Conservation (phyloP, 2,888 invertebrate species). For the Drosophila lacicola region DNA sequence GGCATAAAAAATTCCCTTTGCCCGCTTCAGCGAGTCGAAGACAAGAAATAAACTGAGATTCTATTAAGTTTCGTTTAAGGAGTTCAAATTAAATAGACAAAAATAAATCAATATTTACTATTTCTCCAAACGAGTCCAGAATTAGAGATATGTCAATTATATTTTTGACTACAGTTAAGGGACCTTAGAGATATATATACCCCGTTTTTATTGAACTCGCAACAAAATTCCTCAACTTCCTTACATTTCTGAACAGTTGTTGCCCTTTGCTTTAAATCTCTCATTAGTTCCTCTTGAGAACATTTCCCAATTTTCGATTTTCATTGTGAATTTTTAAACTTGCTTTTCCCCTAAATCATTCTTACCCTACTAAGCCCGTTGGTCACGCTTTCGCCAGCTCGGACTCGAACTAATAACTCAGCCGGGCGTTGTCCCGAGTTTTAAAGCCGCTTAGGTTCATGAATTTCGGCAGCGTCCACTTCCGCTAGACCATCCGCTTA, state of each 20-base stretch:
- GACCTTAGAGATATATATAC: no score
- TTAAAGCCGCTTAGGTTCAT: conserved; percentile 70
- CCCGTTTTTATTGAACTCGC: no score
- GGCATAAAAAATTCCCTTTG: conserved; percentile 10
- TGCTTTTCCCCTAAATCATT: conserved; percentile 43
- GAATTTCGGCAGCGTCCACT: conserved; percentile 56
- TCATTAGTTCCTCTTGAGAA: conserved; percentile 18
- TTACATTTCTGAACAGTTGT: neutral
- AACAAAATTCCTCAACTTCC: neutral
- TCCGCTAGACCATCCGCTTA: conserved; percentile 55
- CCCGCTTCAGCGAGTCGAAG: conserved; percentile 13
- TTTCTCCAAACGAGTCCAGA: no score
- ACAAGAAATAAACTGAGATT: conserved; percentile 6
- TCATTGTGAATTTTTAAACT: conserved; percentile 17
- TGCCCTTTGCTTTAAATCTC: neutral
- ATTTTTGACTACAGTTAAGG: no score
- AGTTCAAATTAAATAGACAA: neutral
- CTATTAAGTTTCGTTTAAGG: neutral
- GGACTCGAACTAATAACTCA: conserved; percentile 48
- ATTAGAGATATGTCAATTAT: no score
- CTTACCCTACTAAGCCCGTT: conserved; percentile 53
- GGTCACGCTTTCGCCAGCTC: conserved; percentile 45
- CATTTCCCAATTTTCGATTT: conserved; percentile 33
- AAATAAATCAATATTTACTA: no score
- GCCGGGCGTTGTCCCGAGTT: conserved; percentile 49